phyloP scores from a whole-genome alignment of 2,113 vertebrate genomes.

The Paramisgurnus dabryanus region DNA sequence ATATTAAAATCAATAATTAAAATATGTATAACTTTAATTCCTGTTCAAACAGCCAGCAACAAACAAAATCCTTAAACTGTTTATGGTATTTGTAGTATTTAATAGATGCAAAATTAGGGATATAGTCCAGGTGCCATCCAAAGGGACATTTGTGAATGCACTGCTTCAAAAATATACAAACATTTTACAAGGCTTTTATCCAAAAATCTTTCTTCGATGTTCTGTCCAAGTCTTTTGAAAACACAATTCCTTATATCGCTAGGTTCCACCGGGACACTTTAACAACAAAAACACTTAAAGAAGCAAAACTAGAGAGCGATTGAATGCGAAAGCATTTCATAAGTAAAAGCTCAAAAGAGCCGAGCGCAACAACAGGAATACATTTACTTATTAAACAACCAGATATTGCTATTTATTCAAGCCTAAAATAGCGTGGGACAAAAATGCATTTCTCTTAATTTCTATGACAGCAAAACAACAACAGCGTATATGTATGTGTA shows the following conservation, averaged over 20 bases:
- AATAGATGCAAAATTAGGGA: neutral
- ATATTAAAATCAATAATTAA: no score
- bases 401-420: constrained; percentile 43
- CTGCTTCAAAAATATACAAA: neutral
- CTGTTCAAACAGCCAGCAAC: no score
- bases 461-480: constrained; percentile 37
- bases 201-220: constrained; percentile 1
- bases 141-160: neutral
- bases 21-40: no score
- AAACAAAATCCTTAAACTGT: neutral
- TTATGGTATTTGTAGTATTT: neutral
- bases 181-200: constrained; percentile 1
- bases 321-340: constrained; percentile 40
- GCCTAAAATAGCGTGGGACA: constrained; percentile 35
- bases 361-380: neutral
- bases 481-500: constrained; percentile 4
- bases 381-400: constrained; percentile 49
- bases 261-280: constrained; percentile 24
- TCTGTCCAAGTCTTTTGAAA: neutral
- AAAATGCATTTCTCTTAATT: constrained; percentile 42
- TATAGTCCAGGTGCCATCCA: neutral
- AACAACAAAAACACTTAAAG: constrained; percentile 14
- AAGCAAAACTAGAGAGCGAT: constrained; percentile 26
- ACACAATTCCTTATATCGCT: neutral
- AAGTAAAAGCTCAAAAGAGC: constrained; percentile 37